Conservation (phyloP, 2,888 invertebrate genomes). For the Spodoptera exigua region DNA sequence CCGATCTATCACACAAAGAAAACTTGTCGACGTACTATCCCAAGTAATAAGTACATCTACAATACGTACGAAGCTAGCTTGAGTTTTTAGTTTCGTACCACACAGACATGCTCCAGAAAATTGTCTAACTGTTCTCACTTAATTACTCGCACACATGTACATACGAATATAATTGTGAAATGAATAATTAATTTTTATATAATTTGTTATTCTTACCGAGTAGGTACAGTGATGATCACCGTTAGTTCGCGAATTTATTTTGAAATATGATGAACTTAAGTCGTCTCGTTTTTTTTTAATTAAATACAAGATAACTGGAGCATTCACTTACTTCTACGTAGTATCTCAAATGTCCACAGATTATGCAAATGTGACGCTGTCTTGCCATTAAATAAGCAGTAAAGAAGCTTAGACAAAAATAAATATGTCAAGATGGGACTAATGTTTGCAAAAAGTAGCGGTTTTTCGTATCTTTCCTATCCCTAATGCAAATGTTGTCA, state of each 20-base stretch:
- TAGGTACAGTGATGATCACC: constrained; percentile 59
- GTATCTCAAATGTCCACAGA: too few relatives aligned
- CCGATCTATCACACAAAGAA: too few relatives aligned
- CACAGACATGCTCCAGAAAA: constrained; percentile 50
- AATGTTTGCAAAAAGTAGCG: too few relatives aligned
- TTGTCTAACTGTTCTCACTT: constrained; percentile 58
- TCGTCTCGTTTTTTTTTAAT: constrained; percentile 40
- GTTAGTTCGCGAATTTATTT: constrained; percentile 59
- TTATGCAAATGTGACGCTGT: too few relatives aligned
- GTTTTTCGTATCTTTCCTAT: too few relatives aligned
- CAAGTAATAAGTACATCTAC: neutral
- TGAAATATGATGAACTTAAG: constrained; percentile 43
- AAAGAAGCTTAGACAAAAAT: too few relatives aligned
- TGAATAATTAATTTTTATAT: constrained; percentile 51
- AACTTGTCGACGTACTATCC: too few relatives aligned
- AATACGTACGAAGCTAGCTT: too few relatives aligned
- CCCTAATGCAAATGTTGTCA: too few relatives aligned
- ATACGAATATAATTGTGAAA: constrained; percentile 63
- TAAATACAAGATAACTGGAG: constrained; percentile 61
- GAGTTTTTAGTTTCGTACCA: constrained; percentile 30
- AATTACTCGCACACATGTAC: constrained; percentile 58
- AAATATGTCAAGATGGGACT: too few relatives aligned
- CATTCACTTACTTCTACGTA: constrained; percentile 49
- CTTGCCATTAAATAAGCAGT: too few relatives aligned
- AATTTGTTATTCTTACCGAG: constrained; percentile 46